Percentiles rank a stretch among this genome's conserved stretches.
Evolutionary conservation across 2,888 invertebrate genomes (phyloP).

Genomic region (Entomobrya multifasciata): DNA sequence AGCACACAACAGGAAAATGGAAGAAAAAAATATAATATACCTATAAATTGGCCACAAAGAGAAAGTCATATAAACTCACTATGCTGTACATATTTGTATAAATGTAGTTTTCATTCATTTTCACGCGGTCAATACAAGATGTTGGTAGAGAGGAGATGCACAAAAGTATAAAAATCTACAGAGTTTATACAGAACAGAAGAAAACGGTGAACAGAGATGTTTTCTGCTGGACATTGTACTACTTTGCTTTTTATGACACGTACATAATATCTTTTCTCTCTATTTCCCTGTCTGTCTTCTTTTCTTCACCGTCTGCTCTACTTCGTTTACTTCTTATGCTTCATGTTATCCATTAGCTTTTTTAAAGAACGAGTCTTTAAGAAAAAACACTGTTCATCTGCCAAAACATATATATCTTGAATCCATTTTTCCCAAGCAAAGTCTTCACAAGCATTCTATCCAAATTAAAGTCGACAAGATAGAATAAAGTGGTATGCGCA

Average conservation of each 20-base stretch:
- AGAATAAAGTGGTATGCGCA: not conserved
- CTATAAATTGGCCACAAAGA: slow-evolving; percentile 11
- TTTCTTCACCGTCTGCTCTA: not conserved
- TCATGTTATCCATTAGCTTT: not conserved
- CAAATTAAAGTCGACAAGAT: slow-evolving; percentile 21
- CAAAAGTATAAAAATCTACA: too few species aligned
- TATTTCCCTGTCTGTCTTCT: not conserved
- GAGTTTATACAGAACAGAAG: too few species aligned
- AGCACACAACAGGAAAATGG: slow-evolving; percentile 4
- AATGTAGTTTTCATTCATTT: too few species aligned
- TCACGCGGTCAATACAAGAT: too few species aligned
- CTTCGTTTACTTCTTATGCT: not conserved
- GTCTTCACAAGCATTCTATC: slow-evolving; percentile 2
- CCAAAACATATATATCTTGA: too few species aligned
- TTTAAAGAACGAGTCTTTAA: too few species aligned
- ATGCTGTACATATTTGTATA: too few species aligned
- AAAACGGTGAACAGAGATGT: too few species aligned
- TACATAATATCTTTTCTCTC: slow-evolving; percentile 21
- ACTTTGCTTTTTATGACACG: slow-evolving; percentile 28
- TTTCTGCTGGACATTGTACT: not conserved
- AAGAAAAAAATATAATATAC: not conserved
- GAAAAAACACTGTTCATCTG: not conserved
- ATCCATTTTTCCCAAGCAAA: too few species aligned
- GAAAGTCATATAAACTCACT: slow-evolving; percentile 19
- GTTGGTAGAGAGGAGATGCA: too few species aligned